Evolutionary conservation across 2,113 vertebrate species (phyloP).

Genomic region (Cephalopholis sonnerati): DNA sequence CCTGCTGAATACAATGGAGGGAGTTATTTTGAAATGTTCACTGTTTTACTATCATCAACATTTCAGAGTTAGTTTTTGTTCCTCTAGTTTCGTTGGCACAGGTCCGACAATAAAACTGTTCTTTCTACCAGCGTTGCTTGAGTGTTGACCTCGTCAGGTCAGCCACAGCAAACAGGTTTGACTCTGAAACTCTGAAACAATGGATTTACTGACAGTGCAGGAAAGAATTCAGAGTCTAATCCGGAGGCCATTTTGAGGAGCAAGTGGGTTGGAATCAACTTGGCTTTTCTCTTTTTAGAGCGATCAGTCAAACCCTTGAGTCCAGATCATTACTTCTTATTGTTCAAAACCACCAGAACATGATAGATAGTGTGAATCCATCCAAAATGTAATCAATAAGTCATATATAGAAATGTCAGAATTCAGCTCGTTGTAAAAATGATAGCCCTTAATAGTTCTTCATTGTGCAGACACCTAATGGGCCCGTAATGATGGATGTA

Average conservation of each 20-base stretch:
- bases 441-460: conserved; percentile 69
- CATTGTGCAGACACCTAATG: conserved; percentile 66
- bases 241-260: conserved; percentile 25
- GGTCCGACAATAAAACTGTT: background rate
- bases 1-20: background rate
- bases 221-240: background rate
- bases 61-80: background rate
- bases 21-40: background rate
- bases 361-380: conserved; percentile 55
- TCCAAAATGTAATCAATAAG: conserved; percentile 67
- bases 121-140: background rate
- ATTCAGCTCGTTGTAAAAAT: conserved; percentile 68
- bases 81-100: background rate
- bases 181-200: background rate
- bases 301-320: conserved; percentile 40
- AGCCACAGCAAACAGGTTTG: background rate
- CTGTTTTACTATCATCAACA: background rate
- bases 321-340: conserved; percentile 59
- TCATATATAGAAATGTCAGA: conserved; percentile 73
- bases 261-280: conserved; percentile 32
- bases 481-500: conserved; percentile 68
- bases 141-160: background rate
- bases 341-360: conserved; percentile 52
- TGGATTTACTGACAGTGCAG: background rate
- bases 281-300: conserved; percentile 26